Evolutionary conservation across 2,888 invertebrate species (phyloP).

Genomic region (Dysmachus trigonus): DNA sequence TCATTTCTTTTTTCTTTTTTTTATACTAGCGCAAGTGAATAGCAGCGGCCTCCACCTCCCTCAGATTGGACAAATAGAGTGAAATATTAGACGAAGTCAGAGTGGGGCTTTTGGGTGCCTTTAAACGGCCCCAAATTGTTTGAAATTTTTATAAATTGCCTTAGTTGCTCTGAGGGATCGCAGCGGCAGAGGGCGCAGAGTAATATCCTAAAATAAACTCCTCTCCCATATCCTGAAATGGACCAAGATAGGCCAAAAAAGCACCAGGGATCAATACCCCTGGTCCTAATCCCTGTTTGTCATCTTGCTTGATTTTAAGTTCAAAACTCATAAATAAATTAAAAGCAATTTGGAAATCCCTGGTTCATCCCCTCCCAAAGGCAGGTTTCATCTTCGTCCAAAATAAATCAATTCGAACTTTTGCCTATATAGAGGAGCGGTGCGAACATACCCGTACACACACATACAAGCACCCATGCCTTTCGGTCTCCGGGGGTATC

Average conservation of each 20-base stretch:
- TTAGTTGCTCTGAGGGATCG: neutral
- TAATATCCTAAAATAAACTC: neutral
- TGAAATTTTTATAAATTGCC: neutral
- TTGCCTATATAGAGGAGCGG: conserved; percentile 31
- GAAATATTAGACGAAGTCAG: neutral
- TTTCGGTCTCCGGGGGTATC: conserved; percentile 33
- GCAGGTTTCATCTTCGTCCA: conserved; percentile 41
- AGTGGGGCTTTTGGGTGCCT: neutral
- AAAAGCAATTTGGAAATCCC: conserved; percentile 40
- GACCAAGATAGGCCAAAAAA: neutral
- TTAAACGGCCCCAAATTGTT: neutral
- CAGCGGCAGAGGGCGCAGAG: neutral
- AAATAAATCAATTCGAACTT: conserved; percentile 49
- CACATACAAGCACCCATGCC: neutral
- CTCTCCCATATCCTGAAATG: neutral
- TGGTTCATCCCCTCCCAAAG: conserved; percentile 28
- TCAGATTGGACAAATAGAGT: conserved; percentile 18
- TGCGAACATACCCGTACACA: neutral
- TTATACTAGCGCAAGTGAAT: neutral
- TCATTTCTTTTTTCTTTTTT: conserved; percentile 16
- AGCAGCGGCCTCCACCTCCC: neutral
- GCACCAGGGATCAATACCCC: conserved; percentile 13
- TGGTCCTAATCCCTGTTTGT: conserved; percentile 35
- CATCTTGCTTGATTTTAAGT: conserved; percentile 43
- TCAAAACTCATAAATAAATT: conserved; percentile 45